These are phyloP conservation scores for Lepus europaeus DNA, from an alignment of 2,113 vertebrate species.

Conservation along the genomic window DNA sequence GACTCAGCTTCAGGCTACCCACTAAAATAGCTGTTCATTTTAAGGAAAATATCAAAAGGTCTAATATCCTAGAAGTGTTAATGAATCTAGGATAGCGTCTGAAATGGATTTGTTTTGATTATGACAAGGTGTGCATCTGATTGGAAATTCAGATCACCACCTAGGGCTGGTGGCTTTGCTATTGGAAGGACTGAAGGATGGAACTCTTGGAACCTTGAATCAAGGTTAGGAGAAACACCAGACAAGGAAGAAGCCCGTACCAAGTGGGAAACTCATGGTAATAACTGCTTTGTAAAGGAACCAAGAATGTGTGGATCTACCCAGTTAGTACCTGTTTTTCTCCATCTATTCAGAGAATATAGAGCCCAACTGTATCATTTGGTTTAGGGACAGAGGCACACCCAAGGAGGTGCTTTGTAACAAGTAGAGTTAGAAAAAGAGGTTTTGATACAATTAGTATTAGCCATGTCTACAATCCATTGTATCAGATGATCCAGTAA, in stretches of 20 bases:
- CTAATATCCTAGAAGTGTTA: neutral
- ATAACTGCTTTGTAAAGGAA: neutral
- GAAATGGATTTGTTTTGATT: slow-evolving; percentile 18
- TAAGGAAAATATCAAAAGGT: neutral
- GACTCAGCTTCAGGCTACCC: neutral
- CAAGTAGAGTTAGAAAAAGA: neutral
- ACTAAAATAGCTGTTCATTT: neutral
- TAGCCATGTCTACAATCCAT: neutral
- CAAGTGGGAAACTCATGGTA: neutral
- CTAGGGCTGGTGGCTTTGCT: neutral
- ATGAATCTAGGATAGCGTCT: neutral
- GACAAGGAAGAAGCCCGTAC: neutral
- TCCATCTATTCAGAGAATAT: neutral
- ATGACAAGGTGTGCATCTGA: neutral
- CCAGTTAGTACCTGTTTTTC: neutral
- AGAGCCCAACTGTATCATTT: neutral
- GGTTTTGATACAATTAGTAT: neutral
- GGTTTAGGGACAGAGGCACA: neutral
- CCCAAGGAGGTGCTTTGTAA: neutral
- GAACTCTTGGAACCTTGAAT: neutral
- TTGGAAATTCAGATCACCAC: neutral
- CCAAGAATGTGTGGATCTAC: neutral
- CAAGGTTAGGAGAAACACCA: neutral
- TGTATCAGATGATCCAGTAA: slow-evolving; percentile 24
- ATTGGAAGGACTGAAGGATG: neutral